These are phyloP conservation scores for Lithobius niger DNA, from an alignment of 1,140 invertebrate genomes.

Conservation along the genomic window DNA sequence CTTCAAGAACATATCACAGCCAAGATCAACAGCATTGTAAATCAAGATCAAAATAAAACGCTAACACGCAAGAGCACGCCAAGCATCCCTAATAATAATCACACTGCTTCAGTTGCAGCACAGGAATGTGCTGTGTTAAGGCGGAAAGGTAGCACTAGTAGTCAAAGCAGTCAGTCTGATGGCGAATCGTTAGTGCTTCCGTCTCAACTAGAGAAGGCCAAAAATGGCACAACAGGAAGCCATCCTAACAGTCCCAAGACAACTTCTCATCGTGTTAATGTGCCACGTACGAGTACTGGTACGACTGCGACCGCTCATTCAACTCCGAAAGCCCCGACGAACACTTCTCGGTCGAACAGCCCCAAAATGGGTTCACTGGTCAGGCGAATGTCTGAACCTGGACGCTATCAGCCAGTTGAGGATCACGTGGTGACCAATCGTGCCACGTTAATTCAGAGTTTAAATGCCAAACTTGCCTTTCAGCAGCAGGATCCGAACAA, in stretches of 20 bases:
- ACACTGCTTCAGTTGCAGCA: too few species aligned
- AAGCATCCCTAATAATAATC: too few species aligned
- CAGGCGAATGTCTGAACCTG: conserved; percentile 3
- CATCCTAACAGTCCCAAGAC: neutral
- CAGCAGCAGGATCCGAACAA: neutral
- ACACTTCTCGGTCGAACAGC: neutral
- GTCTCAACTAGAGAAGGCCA: neutral
- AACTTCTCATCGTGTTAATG: neutral
- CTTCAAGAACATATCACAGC: neutral
- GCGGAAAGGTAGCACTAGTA: neutral
- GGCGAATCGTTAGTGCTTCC: neutral
- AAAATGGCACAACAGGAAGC: neutral
- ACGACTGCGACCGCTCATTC: neutral
- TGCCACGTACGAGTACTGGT: neutral
- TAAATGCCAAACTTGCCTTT: conserved; percentile 47
- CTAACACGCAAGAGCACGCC: neutral
- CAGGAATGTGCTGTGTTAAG: neutral
- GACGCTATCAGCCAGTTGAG: conserved; percentile 2
- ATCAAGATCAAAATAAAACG: neutral
- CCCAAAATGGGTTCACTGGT: conserved; percentile 2
- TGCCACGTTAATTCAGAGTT: conserved; percentile 41
- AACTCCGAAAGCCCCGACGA: neutral
- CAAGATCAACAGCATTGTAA: neutral
- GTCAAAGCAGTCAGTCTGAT: neutral
- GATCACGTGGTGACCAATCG: conserved; percentile 14